Percentiles rank a stretch among this genome's conserved stretches.
Conservation (phyloP, 2,797 vertebrate species). For the Lepus oiostolus region DNA sequence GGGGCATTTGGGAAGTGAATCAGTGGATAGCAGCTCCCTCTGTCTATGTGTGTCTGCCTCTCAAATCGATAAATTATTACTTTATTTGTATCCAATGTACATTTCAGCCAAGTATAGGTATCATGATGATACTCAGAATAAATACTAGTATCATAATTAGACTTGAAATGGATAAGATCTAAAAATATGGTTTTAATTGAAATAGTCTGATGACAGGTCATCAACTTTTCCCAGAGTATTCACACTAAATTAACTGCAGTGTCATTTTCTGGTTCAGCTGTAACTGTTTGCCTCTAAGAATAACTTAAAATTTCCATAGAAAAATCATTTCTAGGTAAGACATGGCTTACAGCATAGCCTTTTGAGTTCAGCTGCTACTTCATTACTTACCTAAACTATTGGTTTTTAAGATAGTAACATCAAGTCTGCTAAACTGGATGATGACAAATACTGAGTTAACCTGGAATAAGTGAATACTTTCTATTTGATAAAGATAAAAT, state of each 20-base stretch:
- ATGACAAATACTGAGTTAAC: conserved; percentile 50
- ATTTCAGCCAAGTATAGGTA: conserved; percentile 48
- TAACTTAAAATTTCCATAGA: conserved; percentile 47
- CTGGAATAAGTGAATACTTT: not conserved
- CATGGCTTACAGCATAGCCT: not conserved
- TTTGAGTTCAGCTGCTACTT: conserved; percentile 27
- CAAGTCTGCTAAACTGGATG: conserved; percentile 22
- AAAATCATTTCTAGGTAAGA: conserved; percentile 36
- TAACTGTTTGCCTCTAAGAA: not conserved
- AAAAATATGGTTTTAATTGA: conserved; percentile 51
- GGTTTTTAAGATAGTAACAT: conserved; percentile 25
- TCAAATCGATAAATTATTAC: too few relatives aligned
- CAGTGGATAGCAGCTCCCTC: too few relatives aligned
- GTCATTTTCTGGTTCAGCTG: conserved; percentile 55
- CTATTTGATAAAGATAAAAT: conserved; percentile 66
- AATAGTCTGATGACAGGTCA: conserved; percentile 37
- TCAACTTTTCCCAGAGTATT: conserved; percentile 45
- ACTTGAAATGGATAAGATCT: conserved; percentile 29
- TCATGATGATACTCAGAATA: conserved; percentile 49
- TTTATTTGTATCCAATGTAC: conserved; percentile 56
- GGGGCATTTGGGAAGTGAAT: too few relatives aligned
- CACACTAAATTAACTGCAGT: conserved; percentile 36
- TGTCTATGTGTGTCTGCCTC: too few relatives aligned
- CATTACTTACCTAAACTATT: not conserved
- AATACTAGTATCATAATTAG: conserved; percentile 30